Conservation (phyloP, 2,797 vertebrate species). For the Sternarchorhynchus goeldii region DNA sequence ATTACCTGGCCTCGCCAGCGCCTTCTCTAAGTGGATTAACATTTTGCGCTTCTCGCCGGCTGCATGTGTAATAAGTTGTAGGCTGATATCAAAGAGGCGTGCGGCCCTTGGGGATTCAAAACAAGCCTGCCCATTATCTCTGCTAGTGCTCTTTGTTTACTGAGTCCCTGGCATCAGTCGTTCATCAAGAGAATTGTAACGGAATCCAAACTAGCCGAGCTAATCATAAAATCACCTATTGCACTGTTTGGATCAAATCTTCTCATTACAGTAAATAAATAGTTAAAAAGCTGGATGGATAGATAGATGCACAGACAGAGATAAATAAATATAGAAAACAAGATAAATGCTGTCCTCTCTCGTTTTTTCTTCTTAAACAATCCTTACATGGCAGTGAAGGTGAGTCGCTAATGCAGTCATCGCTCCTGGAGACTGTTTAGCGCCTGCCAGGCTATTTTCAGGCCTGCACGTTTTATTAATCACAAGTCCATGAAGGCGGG, state of each 20-base stretch:
- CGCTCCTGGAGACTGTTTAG: conserved; percentile 4
- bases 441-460: conserved; percentile 45
- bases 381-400: conserved; percentile 37
- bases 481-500: conserved; percentile 54
- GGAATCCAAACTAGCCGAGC: conserved; percentile 58
- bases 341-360: conserved; percentile 33
- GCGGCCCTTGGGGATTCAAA: conserved; percentile 53
- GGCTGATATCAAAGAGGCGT: conserved; percentile 58
- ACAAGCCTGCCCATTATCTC: conserved; percentile 60
- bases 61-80: conserved; percentile 60
- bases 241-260: conserved; percentile 45
- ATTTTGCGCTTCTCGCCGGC: conserved; percentile 52
- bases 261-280: conserved; percentile 17
- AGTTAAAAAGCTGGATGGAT: background rate
- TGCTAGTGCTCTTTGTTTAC: conserved; percentile 55
- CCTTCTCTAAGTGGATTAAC: conserved; percentile 63
- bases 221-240: conserved; percentile 60
- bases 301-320: no score
- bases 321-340: no score
- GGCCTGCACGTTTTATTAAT: conserved; percentile 55
- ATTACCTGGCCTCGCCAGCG: conserved; percentile 54
- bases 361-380: conserved; percentile 10
- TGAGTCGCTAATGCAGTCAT: conserved; percentile 43
- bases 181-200: conserved; percentile 60
- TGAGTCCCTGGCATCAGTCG: conserved; percentile 41